Evolutionary conservation across 1,140 invertebrate genomes (phyloP), one percentile per base, ranked within the genome.

Genomic region (Caerostris extrusa): DNA sequence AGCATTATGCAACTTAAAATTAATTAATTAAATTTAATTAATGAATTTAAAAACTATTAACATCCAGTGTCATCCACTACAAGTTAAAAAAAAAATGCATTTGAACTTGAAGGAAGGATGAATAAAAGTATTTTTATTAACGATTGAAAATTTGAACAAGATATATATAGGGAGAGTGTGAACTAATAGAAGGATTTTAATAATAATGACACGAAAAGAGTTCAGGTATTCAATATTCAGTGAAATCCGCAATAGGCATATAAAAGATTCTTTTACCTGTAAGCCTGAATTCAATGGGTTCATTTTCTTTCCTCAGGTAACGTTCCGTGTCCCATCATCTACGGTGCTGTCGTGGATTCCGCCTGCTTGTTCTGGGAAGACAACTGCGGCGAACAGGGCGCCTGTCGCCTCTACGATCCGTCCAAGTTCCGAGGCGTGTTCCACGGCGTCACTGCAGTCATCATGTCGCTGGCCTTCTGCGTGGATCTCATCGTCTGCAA

Each of bases 261-360:
- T 34, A 12, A 8, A 10, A 64, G 5, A 64, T 64, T 64, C 10
- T 12, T 64, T 61, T 12, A 61, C 17, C 12, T 53, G 3, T 53
- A 5, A 5, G 4, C 50, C 8, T 5, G 71, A 77, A 50, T 77
- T 77, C 69, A 71, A 10, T 3, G 1, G 19, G 7, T 87, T 61
- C 50, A 64, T 81, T 81, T 81, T 57, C n/a, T 58, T 85, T 60
- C 7, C 53, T 60, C 95, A 97, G 97, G 97, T 94, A 99, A 98
- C 96, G 98, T 99, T 95, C 98, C 98, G 95, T 99, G 98, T 96
- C 98, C 98, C 17, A 98, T 98, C 95, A 97, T 99, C 94, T 99
- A 99, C 96, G 98, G 98, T 93, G 98, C 98, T 91, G 98, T 98
- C 12, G 98, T 99, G 64, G 98, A 99, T 96, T 98, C 98, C 3